Evolutionary conservation across 2,888 invertebrate genomes (phyloP), one percentile per base, ranked within the genome.

Genomic region (Zhuqinia jingwanae): DNA sequence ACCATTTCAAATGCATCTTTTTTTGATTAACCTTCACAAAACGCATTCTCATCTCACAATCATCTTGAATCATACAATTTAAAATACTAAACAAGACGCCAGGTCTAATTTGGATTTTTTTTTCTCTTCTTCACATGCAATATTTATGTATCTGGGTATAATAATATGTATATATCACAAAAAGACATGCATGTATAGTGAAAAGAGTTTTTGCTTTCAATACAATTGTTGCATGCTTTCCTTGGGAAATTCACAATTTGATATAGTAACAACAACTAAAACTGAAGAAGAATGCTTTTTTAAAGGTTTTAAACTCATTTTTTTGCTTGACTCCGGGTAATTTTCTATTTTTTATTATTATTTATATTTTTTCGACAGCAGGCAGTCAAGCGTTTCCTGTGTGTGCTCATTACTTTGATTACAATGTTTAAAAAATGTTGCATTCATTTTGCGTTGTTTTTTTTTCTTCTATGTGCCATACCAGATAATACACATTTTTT

Each of bases 321-420:
- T n/a, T 75, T 82, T 82, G 63, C 75, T 75, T 75, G 82, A 82
- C 82, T 82, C 82, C 82, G 82, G 82, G 82, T 82, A 82, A 82
- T 82, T 82, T 82, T 82, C 75, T 75, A 70, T 60, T 79, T 78
- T 79, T 81, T 81, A 75, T 75, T n/a, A n/a, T n/a, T n/a, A n/a
- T n/a, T n/a, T n/a, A n/a, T n/a, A n/a, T n/a, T n/a, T n/a, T n/a
- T n/a, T n/a, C n/a, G n/a, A n/a, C 75, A 75, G 50, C 70, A 63
- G 63, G 82, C 82, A 82, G 82, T 82, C 63, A 75, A 82, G 75
- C 82, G 82, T 82, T 82, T 82, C 82, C 82, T 82, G 82, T 75
- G 58, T 81, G 82, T 82, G 63, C 82, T 82, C 82, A 82, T 82
- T 82, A 82, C 75, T 82, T 50, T 60, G 82, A 82, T 82, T 82